Evolutionary conservation across 2,888 invertebrate species (phyloP), one percentile per base, ranked within the genome.

Genomic region (Drosophila nigritarsus): DNA sequence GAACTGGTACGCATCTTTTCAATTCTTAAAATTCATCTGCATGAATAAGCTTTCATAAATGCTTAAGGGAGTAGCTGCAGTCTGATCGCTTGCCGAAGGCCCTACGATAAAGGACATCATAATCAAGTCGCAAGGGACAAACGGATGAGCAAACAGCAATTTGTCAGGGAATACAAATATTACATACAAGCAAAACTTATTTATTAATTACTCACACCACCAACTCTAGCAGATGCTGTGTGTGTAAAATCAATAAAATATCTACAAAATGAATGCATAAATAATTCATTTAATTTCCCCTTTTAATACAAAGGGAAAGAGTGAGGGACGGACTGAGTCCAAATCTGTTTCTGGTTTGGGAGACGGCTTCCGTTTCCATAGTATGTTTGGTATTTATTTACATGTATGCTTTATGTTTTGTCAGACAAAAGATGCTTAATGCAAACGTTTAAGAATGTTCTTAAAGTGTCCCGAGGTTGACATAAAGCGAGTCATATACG

Each of bases 181-280:
- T 64, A 75, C 38, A 60, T 69, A 59, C 64, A 76, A 66, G 67
- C 48, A 70, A 78, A 73, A 80, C 87, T 82, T 74, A 84, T 84
- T 84, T 82, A 87, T 82, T 87, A 84, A 87, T 84, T 84, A 78
- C 82, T 71, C 83, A 82, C 72, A 75, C 77, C 72, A 80, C 66
- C 64, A 51, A 62, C 69, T 51, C 27, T 27, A 38, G 38, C 67
- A 64, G 65, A 68, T 69, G 72, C 65, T 68, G 76, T 9, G 11
- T 45, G 64, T 65, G 75, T 83, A 86, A 75, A 81, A 73, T 83
- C 77, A 79, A 86, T 83, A 82, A 75, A 83, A 82, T 78, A 80
- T 75, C 76, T 65, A 65, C 80, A 71, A 80, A 80, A 84, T 82
- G 73, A 74, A 75, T 80, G 72, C 82, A 78, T 82, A 80, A 84